Conservation (phyloP, 2,888 invertebrate genomes). For the Coenonympha glycerion region DNA sequence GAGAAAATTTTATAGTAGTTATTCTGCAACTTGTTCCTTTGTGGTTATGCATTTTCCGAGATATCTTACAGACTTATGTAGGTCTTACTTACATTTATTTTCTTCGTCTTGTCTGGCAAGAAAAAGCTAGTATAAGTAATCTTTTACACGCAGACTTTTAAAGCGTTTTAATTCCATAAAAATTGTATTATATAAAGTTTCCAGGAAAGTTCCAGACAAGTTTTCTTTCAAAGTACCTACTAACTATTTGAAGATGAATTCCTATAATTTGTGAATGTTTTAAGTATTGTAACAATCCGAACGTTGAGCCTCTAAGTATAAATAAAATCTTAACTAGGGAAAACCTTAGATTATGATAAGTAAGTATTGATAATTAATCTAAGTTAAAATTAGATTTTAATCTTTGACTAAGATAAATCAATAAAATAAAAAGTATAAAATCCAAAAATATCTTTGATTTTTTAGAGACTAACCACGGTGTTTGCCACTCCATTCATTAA, state of each 20-base stretch:
- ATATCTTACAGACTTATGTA: no score
- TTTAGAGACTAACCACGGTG: no score
- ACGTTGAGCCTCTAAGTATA: no score
- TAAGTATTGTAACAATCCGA: background rate
- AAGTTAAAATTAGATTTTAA: no score
- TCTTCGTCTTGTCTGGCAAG: background rate
- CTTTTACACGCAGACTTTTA: background rate
- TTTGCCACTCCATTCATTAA: no score
- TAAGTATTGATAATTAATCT: no score
- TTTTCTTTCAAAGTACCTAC: background rate
- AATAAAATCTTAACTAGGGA: no score
- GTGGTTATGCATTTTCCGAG: slow-evolving; percentile 10
- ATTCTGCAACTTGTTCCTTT: slow-evolving; percentile 17
- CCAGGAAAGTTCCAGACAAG: no score
- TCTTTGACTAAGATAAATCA: no score
- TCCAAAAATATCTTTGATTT: no score
- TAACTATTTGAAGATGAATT: background rate
- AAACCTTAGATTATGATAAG: no score
- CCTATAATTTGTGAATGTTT: background rate
- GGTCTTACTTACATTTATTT: background rate
- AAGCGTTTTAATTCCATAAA: background rate
- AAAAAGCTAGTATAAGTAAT: background rate
- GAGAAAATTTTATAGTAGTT: slow-evolving; percentile 18
- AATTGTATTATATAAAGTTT: background rate
- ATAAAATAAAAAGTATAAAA: no score